Base-by-base conservation (phyloP, 2,888 invertebrate species). In the Acanthosepion pharaonis region DNA sequence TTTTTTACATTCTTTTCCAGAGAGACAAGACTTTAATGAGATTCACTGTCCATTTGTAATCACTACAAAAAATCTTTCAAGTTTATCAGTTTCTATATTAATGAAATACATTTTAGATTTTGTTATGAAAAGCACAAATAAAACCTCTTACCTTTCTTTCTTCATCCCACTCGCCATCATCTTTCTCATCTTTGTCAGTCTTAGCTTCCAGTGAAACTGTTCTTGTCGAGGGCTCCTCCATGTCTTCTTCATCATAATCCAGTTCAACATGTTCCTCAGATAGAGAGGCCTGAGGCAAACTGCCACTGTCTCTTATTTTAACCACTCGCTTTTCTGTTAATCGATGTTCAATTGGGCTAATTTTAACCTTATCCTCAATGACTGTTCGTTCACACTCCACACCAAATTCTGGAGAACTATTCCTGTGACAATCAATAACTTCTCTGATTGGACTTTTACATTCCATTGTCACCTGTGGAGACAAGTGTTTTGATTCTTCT, bases 221-320 rank as follows among this genome's bases (percentile, higher is more conserved):
- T 28, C 55, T 95, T 95, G 23, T 94, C 64, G 51, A 95, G 94
- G 42, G 94, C 8, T 96, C 96, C 42, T 96, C 96, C n/a, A 95
- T 96, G 33, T 95, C 96, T 94, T 96, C 96, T 94, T 97, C 97
- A 95, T 97, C 97, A 96, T 97, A 97, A 95, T 97, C 97, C 93
- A 97, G 95, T 95, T 97, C 97, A 8, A 97, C 97, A 94, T 97
- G 97, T 95, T 97, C 97, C 94, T 97, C 97, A 64, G 96, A 95
- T 48, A 96, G 95, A 95, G 96, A 96, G 8, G 96, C 95, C 94
- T 96, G 96, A 25, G 95, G 95, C 91, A 95, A 95, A 48, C 95
- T 95, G 51, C 95, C 95, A 94, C 94, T 97, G 96, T 95, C 95
- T 95, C 49, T 95, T 95, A 95, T 95, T 95, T 94, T 94, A 94